These are phyloP conservation scores for Trachelus iudaicus DNA, from an alignment of 2,888 invertebrate species.

Conservation along the genomic window DNA sequence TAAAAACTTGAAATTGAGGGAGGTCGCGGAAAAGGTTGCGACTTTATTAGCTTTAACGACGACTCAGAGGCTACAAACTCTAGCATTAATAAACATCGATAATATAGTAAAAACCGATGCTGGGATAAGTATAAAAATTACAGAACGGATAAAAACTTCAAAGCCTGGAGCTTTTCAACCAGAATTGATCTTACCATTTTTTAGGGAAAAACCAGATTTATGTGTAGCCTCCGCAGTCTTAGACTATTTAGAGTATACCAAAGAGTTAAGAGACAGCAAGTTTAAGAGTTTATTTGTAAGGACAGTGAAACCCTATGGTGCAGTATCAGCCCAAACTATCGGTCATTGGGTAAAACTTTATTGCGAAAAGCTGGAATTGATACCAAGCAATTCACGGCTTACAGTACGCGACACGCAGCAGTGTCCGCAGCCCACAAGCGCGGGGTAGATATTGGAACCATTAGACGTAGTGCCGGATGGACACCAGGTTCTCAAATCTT, in stretches of 20 bases:
- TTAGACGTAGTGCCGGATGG: constrained; percentile 18
- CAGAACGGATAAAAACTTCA: constrained; percentile 22
- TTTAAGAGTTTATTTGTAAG: constrained; percentile 13
- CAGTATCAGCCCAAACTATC: constrained; percentile 23
- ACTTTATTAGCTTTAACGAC: constrained; percentile 28
- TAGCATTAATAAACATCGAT: background rate
- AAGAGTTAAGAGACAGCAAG: constrained; percentile 11
- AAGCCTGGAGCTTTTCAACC: constrained; percentile 21
- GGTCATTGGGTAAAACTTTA: constrained; percentile 23
- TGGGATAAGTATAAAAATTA: constrained; percentile 16
- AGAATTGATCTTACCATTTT: constrained; percentile 13
- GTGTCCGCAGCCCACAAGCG: constrained; percentile 16
- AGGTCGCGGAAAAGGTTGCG: constrained; percentile 24
- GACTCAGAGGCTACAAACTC: constrained; percentile 28
- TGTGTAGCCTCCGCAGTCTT: constrained; percentile 6
- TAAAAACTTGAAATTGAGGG: constrained; percentile 17
- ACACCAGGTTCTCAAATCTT: constrained; percentile 5
- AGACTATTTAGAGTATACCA: constrained; percentile 7
- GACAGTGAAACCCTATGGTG: constrained; percentile 12
- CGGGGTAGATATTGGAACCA: constrained; percentile 15
- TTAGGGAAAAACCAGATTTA: background rate
- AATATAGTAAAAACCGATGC: constrained; percentile 10
- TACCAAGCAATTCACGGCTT: constrained; percentile 23
- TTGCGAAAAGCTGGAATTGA: constrained; percentile 24
- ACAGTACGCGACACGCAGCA: constrained; percentile 21